Percentiles rank a stretch among this genome's conserved stretches.
These are phyloP conservation scores for Drosophila setosimentum DNA, from an alignment of 2,888 invertebrate genomes.

Conservation along the genomic window DNA sequence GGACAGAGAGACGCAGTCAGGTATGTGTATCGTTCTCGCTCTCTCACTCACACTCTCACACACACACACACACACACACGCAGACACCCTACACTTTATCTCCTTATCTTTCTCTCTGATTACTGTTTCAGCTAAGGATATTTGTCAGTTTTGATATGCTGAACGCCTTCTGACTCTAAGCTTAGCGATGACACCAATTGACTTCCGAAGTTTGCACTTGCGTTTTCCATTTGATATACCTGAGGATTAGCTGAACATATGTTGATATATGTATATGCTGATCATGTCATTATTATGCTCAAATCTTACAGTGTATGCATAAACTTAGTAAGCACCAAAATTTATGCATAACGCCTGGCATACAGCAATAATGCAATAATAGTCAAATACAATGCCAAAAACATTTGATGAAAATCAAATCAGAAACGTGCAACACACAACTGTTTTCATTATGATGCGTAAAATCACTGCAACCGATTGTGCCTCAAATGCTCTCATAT, in stretches of 20 bases:
- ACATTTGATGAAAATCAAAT: slow-evolving; percentile 32
- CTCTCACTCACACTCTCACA: neutral
- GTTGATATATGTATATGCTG: slow-evolving; percentile 4
- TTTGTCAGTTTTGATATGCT: slow-evolving; percentile 58
- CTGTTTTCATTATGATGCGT: slow-evolving; percentile 43
- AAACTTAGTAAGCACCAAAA: slow-evolving; percentile 50
- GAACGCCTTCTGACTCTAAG: slow-evolving; percentile 12
- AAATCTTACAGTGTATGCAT: slow-evolving; percentile 72
- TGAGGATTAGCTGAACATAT: slow-evolving; percentile 60
- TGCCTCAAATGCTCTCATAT: slow-evolving; percentile 3
- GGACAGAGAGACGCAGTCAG: slow-evolving; percentile 35
- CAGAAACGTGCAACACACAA: slow-evolving; percentile 40
- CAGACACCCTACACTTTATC: neutral
- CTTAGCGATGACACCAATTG: slow-evolving; percentile 50
- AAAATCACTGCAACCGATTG: slow-evolving; percentile 29
- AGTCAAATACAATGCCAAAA: slow-evolving; percentile 28
- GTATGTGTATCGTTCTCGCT: slow-evolving; percentile 37
- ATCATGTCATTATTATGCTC: slow-evolving; percentile 70
- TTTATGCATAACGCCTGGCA: slow-evolving; percentile 50
- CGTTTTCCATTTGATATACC: slow-evolving; percentile 59
- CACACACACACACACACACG: neutral
- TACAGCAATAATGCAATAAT: slow-evolving; percentile 16
- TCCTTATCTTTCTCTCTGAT: slow-evolving; percentile 2
- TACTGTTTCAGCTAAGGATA: slow-evolving; percentile 39
- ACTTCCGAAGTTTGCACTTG: slow-evolving; percentile 20